These are phyloP conservation scores for Aphis gossypii DNA, from an alignment of 1,140 invertebrate genomes.

Conservation along the genomic window DNA sequence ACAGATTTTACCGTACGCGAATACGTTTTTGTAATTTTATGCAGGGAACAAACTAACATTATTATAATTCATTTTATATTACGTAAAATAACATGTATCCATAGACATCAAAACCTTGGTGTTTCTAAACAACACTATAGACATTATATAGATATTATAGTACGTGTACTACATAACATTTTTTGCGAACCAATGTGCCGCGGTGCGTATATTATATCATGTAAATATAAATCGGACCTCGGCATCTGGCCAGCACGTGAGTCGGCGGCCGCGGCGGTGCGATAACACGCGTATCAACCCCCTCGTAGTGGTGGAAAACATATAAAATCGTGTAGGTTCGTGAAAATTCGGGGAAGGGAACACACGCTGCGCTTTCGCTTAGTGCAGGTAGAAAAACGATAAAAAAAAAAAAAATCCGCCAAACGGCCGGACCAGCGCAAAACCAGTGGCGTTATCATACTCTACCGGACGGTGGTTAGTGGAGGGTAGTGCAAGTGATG, in stretches of 20 bases:
- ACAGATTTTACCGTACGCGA: neutral
- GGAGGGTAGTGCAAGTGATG: neutral
- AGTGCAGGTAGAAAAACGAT: neutral
- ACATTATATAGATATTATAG: neutral
- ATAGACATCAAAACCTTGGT: neutral
- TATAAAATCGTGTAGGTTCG: neutral
- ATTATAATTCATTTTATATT: neutral
- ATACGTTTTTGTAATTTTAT: neutral
- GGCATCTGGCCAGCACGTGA: slow-evolving; percentile 45
- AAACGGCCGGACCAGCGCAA: neutral
- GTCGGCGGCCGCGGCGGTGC: neutral
- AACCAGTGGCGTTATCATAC: neutral
- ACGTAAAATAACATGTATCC: neutral
- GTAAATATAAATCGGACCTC: neutral
- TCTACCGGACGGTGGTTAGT: neutral
- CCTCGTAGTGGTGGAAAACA: neutral
- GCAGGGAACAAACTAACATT: neutral
- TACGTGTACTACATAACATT: neutral
- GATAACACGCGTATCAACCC: neutral
- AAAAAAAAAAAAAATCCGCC: neutral
- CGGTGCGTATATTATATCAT: neutral
- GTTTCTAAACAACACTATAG: neutral
- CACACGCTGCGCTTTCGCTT: neutral
- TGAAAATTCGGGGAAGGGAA: neutral
- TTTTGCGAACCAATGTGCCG: neutral